Evolutionary conservation across 2,113 vertebrate genomes (phyloP).

Genomic region (Podiceps cristatus): DNA sequence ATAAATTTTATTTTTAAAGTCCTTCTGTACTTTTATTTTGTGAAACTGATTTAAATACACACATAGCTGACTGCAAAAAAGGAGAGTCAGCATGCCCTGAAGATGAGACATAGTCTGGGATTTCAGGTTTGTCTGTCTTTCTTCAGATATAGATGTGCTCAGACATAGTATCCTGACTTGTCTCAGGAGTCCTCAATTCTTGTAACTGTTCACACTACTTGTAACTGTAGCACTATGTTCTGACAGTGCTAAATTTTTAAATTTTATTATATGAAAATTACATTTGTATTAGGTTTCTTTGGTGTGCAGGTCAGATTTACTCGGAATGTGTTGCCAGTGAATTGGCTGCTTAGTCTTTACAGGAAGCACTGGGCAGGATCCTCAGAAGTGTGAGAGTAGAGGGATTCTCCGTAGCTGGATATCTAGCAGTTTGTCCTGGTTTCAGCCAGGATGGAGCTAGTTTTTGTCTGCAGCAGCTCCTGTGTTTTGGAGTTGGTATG

Average conservation of each 20-base stretch:
- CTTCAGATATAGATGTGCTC: background rate
- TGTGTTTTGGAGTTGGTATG: too few species aligned
- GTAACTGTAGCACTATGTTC: too few species aligned
- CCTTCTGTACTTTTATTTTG: background rate
- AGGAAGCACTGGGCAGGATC: background rate
- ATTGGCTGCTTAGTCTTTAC: background rate
- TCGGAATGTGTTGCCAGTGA: background rate
- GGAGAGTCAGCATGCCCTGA: background rate
- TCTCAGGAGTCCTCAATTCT: background rate
- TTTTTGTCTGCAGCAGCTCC: too few species aligned
- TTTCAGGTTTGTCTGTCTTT: background rate
- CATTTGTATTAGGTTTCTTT: background rate
- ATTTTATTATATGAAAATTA: background rate
- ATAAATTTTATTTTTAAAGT: background rate
- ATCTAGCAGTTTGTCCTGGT: too few species aligned
- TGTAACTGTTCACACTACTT: background rate
- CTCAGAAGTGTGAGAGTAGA: background rate
- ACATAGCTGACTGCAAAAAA: background rate
- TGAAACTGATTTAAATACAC: background rate
- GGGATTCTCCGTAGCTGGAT: background rate
- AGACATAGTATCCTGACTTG: background rate
- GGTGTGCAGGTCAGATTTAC: background rate
- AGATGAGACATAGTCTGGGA: background rate
- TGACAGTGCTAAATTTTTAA: background rate
- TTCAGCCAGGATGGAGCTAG: too few species aligned